A percentile compares a stretch with the other conserved stretches of the same genome.
Evolutionary conservation across 2,888 invertebrate genomes (phyloP).

Genomic region (Chrysopilus asiliformis): DNA sequence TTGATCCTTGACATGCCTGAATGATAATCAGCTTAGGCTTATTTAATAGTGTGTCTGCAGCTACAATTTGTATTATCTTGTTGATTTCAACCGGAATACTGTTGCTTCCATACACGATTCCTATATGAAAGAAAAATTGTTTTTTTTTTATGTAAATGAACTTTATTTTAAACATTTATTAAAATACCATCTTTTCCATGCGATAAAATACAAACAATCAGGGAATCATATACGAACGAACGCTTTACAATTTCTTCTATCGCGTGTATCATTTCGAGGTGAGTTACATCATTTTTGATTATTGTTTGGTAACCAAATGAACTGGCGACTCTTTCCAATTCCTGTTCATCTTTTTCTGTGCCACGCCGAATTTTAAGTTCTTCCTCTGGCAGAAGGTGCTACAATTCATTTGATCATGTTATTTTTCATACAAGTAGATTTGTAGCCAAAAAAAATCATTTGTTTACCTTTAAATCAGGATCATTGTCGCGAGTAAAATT

Average conservation of each 20-base stretch:
- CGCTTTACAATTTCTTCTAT: constrained; percentile 23
- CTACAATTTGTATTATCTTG: constrained; percentile 38
- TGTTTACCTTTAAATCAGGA: constrained; percentile 20
- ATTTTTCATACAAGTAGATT: background rate
- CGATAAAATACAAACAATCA: constrained; percentile 30
- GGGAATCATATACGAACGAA: constrained; percentile 24
- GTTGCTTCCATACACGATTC: constrained; percentile 39
- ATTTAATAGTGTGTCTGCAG: constrained; percentile 29
- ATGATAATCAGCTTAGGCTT: constrained; percentile 44
- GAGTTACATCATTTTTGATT: constrained; percentile 21
- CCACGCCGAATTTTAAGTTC: constrained; percentile 22
- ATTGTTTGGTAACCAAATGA: constrained; percentile 25
- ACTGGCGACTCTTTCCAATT: constrained; percentile 21
- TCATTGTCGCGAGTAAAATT: constrained; percentile 21
- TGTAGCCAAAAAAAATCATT: background rate
- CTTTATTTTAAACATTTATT: background rate
- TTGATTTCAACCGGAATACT: constrained; percentile 37
- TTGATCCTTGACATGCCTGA: constrained; percentile 48
- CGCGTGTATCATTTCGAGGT: constrained; percentile 20
- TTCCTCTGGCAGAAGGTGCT: constrained; percentile 21
- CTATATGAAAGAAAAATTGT: constrained; percentile 17
- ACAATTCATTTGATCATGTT: background rate
- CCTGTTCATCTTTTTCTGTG: constrained; percentile 24
- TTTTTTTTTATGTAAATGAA: background rate
- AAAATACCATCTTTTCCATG: constrained; percentile 28